Conservation (phyloP, 2,797 vertebrate species). For the Myotis planiceps region DNA sequence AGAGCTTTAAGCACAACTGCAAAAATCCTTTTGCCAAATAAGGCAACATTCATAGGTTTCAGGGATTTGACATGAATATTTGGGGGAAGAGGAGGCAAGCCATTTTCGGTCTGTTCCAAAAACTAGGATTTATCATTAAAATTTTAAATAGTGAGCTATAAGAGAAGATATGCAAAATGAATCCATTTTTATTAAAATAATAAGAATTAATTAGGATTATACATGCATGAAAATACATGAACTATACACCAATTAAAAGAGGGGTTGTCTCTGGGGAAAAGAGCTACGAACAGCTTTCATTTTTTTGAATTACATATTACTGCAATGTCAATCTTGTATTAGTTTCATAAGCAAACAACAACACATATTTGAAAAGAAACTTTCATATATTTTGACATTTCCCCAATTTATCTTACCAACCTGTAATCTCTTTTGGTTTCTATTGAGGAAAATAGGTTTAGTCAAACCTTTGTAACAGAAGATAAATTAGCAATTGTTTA, state of each 20-base stretch:
- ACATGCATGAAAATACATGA: neutral
- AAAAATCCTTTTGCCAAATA: slow-evolving; percentile 2
- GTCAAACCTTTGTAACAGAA: slow-evolving; percentile 16
- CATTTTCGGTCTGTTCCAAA: neutral
- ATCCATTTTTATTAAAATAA: slow-evolving; percentile 41
- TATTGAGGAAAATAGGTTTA: neutral
- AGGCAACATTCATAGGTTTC: neutral
- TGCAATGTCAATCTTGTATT: neutral
- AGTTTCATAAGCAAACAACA: slow-evolving; percentile 27
- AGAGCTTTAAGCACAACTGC: slow-evolving; percentile 2
- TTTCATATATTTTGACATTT: slow-evolving; percentile 23
- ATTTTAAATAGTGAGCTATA: neutral
- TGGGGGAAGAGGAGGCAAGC: neutral
- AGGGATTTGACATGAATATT: neutral
- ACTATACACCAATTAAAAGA: neutral
- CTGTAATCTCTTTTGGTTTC: neutral
- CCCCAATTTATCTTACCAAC: slow-evolving; percentile 37
- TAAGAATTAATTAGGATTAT: slow-evolving; percentile 9
- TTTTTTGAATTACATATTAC: neutral
- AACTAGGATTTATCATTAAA: neutral
- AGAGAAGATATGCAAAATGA: neutral
- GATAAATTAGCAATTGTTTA: slow-evolving; percentile 17
- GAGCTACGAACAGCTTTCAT: neutral
- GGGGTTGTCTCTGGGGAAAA: neutral
- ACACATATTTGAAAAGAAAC: slow-evolving; percentile 16